Base-by-base conservation (phyloP, 2,888 invertebrate species). In the Agelastica alni region DNA sequence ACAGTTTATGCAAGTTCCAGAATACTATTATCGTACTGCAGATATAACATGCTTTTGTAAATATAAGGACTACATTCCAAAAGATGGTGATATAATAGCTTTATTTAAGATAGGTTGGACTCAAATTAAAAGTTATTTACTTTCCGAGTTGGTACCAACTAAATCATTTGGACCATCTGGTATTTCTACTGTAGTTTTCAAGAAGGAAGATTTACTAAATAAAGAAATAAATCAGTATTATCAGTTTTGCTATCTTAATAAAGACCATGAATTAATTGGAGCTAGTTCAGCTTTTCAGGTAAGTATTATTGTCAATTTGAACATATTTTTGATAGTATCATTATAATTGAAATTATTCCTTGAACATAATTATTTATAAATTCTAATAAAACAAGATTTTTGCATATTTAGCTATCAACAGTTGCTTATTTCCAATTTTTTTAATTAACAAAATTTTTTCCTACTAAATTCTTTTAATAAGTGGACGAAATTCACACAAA, bases 81-180 rank as follows among this genome's bases (percentile, higher is more conserved):
- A 73, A 51, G 72, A 73, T 53, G 74, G 73, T 2, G 76, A 75
- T 57, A 64, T 74, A 42, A 64, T 76, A 28, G 75, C 72, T 17
- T 72, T 76, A 34, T 75, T 72, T 61, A 73, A 72, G 58, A 55
- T 74, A n/a, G 76, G 75, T 3, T 76, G 75, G 75, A 68, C 58
- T 31, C 69, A 66, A 44, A 67, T 74, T n/a, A 73, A 71, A 48
- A 74, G 75, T 55, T 75, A 73, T 55, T 52, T 73, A 17, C 58
- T 74, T 10, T 75, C 74, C 48, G 75, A 75, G 56, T 75, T 74
- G 75, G 72, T 64, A 16, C 65, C 71, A 2, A 30, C 66, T 12
- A 60, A 59, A 34, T 9, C 44, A 4, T 20, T 32, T 17, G 41
- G 48, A 13, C 32, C n/a, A 28, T 41, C 37, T 30, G 20, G 46